These are phyloP conservation scores for Eleginops maclovinus DNA, from an alignment of 2,113 vertebrate genomes.

Conservation along the genomic window DNA sequence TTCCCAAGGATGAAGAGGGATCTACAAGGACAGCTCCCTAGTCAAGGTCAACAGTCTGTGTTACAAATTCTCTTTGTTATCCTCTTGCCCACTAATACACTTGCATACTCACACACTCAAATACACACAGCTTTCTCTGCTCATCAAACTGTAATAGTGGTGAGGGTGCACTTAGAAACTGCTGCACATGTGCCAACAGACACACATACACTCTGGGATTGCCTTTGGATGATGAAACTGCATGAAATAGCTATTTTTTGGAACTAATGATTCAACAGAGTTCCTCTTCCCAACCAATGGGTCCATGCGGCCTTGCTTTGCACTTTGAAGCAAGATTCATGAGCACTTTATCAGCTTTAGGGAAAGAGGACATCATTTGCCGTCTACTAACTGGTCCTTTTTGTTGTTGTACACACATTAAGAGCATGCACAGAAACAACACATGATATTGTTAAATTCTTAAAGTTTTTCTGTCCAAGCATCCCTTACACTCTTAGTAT, in stretches of 20 bases:
- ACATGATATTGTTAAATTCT: slow-evolving; percentile 7
- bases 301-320: slow-evolving; percentile 33
- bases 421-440: slow-evolving; percentile 4
- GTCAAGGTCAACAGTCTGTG: slow-evolving; percentile 29
- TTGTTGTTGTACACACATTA: slow-evolving; percentile 3
- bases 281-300: slow-evolving; percentile 47
- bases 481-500: slow-evolving; percentile 20
- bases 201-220: slow-evolving; percentile 32
- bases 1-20: slow-evolving; percentile 15
- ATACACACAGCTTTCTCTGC: slow-evolving; percentile 36
- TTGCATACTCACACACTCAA: neutral
- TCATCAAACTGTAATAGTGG: slow-evolving; percentile 45
- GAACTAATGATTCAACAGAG: slow-evolving; percentile 63
- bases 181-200: slow-evolving; percentile 39
- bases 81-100: neutral
- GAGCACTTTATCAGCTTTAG: slow-evolving; percentile 29
- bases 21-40: slow-evolving; percentile 12
- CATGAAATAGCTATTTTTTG: slow-evolving; percentile 68
- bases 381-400: neutral
- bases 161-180: slow-evolving; percentile 51
- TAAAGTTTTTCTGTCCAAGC: slow-evolving; percentile 30
- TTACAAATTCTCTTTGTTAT: slow-evolving; percentile 33
- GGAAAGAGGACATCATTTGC: slow-evolving; percentile 24
- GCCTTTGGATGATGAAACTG: slow-evolving; percentile 73
- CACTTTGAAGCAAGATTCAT: slow-evolving; percentile 40